Percentiles rank a stretch among this genome's conserved stretches.
These are phyloP conservation scores for Hoplias malabaricus DNA, from an alignment of 2,113 vertebrate species.

Conservation along the genomic window DNA sequence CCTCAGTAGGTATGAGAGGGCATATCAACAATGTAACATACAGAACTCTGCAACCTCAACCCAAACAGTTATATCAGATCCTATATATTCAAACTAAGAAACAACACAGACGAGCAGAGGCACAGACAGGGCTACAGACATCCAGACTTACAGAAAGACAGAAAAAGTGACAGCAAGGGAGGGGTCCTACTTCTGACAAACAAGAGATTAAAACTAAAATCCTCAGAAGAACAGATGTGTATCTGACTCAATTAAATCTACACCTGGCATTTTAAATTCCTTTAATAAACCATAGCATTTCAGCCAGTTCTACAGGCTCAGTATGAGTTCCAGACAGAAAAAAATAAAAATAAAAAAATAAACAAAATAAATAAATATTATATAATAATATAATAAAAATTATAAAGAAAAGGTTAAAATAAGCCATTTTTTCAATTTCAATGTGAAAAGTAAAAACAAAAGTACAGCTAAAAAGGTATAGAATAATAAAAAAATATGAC, in stretches of 20 bases:
- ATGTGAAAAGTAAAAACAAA: too few relatives aligned
- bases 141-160: constrained; percentile 40
- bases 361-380: background rate
- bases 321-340: background rate
- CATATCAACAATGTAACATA: too few relatives aligned
- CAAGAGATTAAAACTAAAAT: constrained; percentile 37
- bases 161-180: constrained; percentile 59
- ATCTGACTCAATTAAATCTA: constrained; percentile 76
- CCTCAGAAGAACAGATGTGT: constrained; percentile 73
- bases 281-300: constrained; percentile 52
- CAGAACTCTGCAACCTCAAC: background rate
- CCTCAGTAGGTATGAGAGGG: too few relatives aligned
- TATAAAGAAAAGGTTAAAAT: too few relatives aligned
- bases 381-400: background rate
- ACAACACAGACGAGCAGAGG: background rate
- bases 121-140: constrained; percentile 53
- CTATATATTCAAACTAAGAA: background rate
- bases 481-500: too few relatives aligned
- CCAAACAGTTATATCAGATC: background rate
- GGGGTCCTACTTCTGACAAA: background rate
- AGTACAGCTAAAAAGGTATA: too few relatives aligned
- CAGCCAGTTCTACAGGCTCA: constrained; percentile 2
- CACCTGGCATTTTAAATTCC: constrained; percentile 63
- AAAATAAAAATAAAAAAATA: constrained; percentile 2
- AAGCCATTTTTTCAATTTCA: too few relatives aligned